phyloP scores from a whole-genome alignment of 2,888 invertebrate species.

The Argyra leucocephala region DNA sequence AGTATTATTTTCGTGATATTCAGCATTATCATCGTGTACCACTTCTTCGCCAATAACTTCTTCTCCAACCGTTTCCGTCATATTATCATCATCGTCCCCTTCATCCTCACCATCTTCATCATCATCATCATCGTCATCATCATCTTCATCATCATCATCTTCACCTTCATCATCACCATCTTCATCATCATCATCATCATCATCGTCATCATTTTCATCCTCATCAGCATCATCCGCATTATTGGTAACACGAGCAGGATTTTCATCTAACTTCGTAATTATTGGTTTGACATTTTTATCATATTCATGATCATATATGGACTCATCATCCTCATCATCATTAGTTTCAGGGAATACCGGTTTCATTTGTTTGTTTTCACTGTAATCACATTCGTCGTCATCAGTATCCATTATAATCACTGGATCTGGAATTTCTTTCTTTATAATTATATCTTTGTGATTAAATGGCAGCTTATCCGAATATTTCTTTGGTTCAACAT shows the following conservation, averaged over 20 bases:
- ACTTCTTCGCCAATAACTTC: background rate
- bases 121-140: background rate
- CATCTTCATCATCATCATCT: background rate
- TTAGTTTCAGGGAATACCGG: too few species aligned
- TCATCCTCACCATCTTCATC: constrained; percentile 24
- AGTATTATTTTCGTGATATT: constrained; percentile 23
- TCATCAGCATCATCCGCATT: background rate
- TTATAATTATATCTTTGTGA: too few species aligned
- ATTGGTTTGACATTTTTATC: background rate
- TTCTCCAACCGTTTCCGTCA: background rate
- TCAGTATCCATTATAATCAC: too few species aligned
- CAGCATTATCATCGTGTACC: constrained; percentile 24
- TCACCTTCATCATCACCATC: background rate
- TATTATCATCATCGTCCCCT: constrained; percentile 20
- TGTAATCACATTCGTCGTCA: too few species aligned
- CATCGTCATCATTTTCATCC: background rate
- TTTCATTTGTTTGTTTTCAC: too few species aligned
- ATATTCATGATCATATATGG: too few species aligned
- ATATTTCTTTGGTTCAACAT: too few species aligned
- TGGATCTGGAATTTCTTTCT: too few species aligned
- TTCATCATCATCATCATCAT: background rate
- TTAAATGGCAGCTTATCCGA: too few species aligned
- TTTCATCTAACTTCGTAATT: background rate
- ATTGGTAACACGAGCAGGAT: background rate
- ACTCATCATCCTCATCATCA: too few species aligned